A percentile compares a stretch with the other conserved stretches of the same genome.
Evolutionary conservation across 2,888 invertebrate species (phyloP).

Genomic region (Zygothrica quintamaculata): DNA sequence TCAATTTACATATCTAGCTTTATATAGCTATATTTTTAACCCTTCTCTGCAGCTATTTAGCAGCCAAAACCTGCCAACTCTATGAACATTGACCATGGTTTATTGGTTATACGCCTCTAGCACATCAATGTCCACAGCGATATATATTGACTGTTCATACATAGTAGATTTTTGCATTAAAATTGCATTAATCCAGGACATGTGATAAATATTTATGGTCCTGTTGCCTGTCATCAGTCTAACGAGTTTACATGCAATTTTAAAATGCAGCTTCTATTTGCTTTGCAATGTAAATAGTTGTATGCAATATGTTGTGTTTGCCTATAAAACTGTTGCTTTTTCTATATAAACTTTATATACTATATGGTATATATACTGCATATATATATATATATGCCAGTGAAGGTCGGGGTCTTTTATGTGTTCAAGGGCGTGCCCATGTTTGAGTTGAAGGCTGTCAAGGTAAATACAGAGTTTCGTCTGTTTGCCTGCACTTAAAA

Average conservation of each 20-base stretch:
- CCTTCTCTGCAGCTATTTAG: too few species aligned
- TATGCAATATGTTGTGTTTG: conserved; percentile 36
- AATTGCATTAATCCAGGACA: conserved; percentile 71
- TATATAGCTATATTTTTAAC: too few species aligned
- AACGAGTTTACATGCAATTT: conserved; percentile 51
- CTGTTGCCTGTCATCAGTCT: conserved; percentile 15
- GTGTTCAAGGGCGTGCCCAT: conserved; percentile 65
- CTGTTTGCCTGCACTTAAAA: conserved; percentile 19
- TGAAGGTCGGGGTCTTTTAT: conserved; percentile 52
- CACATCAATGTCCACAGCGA: conserved; percentile 9
- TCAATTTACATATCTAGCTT: too few species aligned
- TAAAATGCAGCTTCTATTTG: conserved; percentile 44
- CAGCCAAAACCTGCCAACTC: too few species aligned
- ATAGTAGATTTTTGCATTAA: conserved; percentile 57
- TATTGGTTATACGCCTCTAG: conserved; percentile 43
- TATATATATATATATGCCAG: too few species aligned
- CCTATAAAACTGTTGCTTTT: not conserved
- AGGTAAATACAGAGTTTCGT: conserved; percentile 44
- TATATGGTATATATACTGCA: not conserved
- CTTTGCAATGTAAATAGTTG: conserved; percentile 4
- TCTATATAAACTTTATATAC: not conserved
- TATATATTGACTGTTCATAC: conserved; percentile 3
- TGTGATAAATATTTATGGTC: conserved; percentile 75
- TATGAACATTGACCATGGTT: conserved; percentile 3
- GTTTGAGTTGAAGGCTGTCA: conserved; percentile 67